A percentile compares a stretch with the other conserved stretches of the same genome.
phyloP scores from a whole-genome alignment of 1,140 invertebrate species.

The honey bee (Apis mellifera) region Amel_HAv3.1 CM009945.2:4615501-4616000 shows the following conservation, averaged over 20 bases:
- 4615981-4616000: not conserved
- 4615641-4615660: slow-evolving; percentile 67
- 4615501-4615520: slow-evolving; percentile 46
- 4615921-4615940: slow-evolving; percentile 56
- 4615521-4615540: slow-evolving; percentile 22
- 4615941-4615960: slow-evolving; percentile 64
- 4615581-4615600: too few species aligned
- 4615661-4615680: slow-evolving; percentile 62
- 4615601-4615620: slow-evolving; percentile 34
- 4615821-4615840: slow-evolving; percentile 5
- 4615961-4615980: slow-evolving; percentile 33
- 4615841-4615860: slow-evolving; percentile 34
- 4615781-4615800: not conserved
- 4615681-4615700: slow-evolving; percentile 33
- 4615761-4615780: too few species aligned
- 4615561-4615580: slow-evolving; percentile 39
- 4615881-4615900: slow-evolving; percentile 47
- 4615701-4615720: not conserved
- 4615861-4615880: slow-evolving; percentile 38
- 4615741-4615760: too few species aligned
- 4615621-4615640: slow-evolving; percentile 48
- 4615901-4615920: slow-evolving; percentile 6
- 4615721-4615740: too few species aligned
- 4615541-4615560: slow-evolving; percentile 53
- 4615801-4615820: too few species aligned